Percentiles rank a stretch among this genome's conserved stretches.
Evolutionary conservation across 2,797 vertebrate species (phyloP).

Genomic region (Poeciliopsis gracilis): DNA sequence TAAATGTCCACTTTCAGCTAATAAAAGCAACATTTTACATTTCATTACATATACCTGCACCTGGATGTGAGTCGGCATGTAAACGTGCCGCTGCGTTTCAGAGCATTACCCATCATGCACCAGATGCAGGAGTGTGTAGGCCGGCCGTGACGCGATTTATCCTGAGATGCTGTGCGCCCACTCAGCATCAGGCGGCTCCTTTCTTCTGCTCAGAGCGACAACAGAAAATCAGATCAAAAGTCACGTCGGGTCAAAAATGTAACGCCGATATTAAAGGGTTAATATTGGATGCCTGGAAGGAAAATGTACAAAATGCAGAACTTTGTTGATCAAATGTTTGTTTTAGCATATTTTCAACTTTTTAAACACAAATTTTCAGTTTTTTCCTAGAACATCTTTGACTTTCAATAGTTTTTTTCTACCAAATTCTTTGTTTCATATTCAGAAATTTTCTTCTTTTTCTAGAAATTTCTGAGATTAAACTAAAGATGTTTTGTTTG

Average conservation of each 20-base stretch:
- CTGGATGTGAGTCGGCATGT: slow-evolving; percentile 3
- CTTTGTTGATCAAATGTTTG: too few relatives aligned
- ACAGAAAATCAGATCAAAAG: neutral
- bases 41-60: slow-evolving; percentile 7
- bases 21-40: slow-evolving; percentile 17
- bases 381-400: too few relatives aligned
- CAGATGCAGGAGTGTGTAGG: slow-evolving; percentile 39
- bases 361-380: too few relatives aligned
- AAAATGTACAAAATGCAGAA: too few relatives aligned
- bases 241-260: neutral
- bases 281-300: too few relatives aligned
- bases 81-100: slow-evolving; percentile 9
- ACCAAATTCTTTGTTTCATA: too few relatives aligned
- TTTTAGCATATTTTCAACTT: too few relatives aligned
- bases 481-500: too few relatives aligned
- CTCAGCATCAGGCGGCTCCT: slow-evolving; percentile 29
- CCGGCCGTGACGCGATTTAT: slow-evolving; percentile 33
- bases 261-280: too few relatives aligned
- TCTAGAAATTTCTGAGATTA: too few relatives aligned
- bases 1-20: slow-evolving; percentile 8
- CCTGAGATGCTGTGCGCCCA: slow-evolving; percentile 45
- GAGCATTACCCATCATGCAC: slow-evolving; percentile 49
- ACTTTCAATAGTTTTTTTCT: too few relatives aligned
- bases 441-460: too few relatives aligned
- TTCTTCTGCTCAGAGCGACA: slow-evolving; percentile 6